Evolutionary conservation across 2,888 invertebrate genomes (phyloP).

Genomic region (Melinaea marsaeus): DNA sequence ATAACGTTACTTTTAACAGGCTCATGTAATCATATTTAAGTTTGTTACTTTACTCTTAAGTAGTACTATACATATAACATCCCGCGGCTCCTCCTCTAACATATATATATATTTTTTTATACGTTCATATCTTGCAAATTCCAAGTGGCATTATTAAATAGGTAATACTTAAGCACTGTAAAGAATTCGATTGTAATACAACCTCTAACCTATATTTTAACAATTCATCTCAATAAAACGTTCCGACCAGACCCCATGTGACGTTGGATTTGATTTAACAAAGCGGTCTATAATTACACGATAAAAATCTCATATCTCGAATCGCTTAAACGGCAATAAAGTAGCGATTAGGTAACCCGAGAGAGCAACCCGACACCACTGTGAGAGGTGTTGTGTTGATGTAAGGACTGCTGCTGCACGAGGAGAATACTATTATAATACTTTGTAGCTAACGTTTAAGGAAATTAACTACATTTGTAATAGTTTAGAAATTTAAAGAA

Average conservation of each 20-base stretch:
- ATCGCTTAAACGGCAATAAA: conserved; percentile 46
- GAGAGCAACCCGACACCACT: conserved; percentile 43
- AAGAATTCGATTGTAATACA: background rate
- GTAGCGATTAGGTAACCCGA: conserved; percentile 41
- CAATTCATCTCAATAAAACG: background rate
- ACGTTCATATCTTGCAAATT: too few species aligned
- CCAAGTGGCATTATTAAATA: too few species aligned
- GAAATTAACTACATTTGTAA: too few species aligned
- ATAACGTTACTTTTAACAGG: conserved; percentile 2
- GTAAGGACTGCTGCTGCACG: background rate
- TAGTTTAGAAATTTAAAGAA: too few species aligned
- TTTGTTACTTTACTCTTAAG: background rate
- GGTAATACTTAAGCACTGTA: background rate
- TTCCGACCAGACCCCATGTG: conserved; percentile 1
- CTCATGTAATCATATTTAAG: background rate
- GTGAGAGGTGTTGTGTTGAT: conserved; percentile 35
- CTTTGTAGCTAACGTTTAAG: too few species aligned
- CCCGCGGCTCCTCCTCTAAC: too few species aligned
- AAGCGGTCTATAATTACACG: conserved; percentile 32
- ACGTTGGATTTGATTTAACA: conserved; percentile 8
- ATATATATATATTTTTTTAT: too few species aligned
- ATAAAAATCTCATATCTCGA: conserved; percentile 37
- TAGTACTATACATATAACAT: too few species aligned
- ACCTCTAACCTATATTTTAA: background rate
- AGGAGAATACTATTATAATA: too few species aligned